Evolutionary conservation across 1,140 invertebrate species (phyloP), one percentile per base, ranked within the genome.

Genomic region (Sitodiplosis mosellana): DNA sequence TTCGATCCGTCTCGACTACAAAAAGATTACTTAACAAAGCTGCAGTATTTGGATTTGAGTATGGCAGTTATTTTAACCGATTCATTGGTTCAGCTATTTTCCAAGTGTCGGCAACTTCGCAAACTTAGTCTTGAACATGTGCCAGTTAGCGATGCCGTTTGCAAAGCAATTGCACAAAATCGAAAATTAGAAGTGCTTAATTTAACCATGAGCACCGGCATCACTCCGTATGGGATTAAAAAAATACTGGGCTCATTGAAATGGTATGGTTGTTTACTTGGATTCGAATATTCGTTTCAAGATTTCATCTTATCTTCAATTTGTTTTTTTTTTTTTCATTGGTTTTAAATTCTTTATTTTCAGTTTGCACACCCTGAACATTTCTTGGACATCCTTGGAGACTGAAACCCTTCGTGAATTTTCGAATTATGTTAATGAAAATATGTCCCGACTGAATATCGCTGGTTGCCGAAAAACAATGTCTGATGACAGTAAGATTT

Each of bases 61-160:
- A 84, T 90, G 78, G 73, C 78, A 3, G 68, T 74, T 1, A 72
- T 88, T 18, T 71, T 73, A 6, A 41, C 62, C 1, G 47, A 63
- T 14, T 77, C 76, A 38, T 65, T 92, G 33, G 69, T 71, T 33
- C 57, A 65, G 15, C 57, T 92, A 7, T 66, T 92, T 14, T 61
- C 60, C 1, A 69, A 73, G 12, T 91, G 86, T 65, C 68, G 68
- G 17, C 69, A 73, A 27, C 66, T 93, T 19, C 77, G 75, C 54
- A 91, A 90, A 63, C 61, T 93, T 2, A 90, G 86, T 54, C 58
- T 92, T 41, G 88, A 93, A 68, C 79, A 79, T 53, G 76, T 82
- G 49, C 60, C 63, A 15, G 42, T 91, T 0, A 75, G 75, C 58
- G 68, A 74, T 54, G 57, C 59, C 4, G 74, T 79, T 40, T 81